Percentiles rank a stretch among this genome's conserved stretches.
These are phyloP conservation scores for Rhinichthys osculus DNA, from an alignment of 2,797 vertebrate genomes.

Conservation along the genomic window DNA sequence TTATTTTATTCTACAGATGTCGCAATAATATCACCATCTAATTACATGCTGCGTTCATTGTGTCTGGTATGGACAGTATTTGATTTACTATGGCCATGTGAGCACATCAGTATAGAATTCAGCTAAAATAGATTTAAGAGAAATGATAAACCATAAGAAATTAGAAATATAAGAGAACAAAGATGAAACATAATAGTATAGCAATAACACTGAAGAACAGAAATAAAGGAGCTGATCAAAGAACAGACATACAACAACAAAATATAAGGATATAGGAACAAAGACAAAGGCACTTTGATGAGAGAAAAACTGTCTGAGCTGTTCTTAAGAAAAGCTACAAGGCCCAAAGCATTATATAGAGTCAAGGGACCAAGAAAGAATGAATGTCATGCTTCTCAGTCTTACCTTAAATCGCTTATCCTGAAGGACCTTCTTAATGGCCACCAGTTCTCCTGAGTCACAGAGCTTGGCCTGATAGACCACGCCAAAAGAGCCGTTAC, in stretches of 20 bases:
- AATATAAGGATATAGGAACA: neutral
- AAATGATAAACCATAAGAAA: neutral
- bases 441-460: constrained; percentile 97
- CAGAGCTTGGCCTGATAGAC: constrained; percentile 99
- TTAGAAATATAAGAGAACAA: neutral
- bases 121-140: neutral
- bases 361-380: neutral
- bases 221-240: neutral
- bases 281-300: neutral
- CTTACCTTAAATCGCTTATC: constrained; percentile 99
- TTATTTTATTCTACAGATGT: neutral
- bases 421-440: constrained; percentile 98
- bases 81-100: no score
- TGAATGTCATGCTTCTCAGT: neutral
- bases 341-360: neutral
- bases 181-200: neutral
- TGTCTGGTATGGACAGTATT: neutral
- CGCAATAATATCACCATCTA: neutral
- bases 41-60: neutral
- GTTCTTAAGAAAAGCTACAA: neutral
- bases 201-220: neutral
- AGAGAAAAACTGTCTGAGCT: neutral
- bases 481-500: constrained; percentile 97
- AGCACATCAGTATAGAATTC: neutral
- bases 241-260: neutral